Percentiles rank a stretch among this genome's conserved stretches.
These are phyloP conservation scores for Branchipolynoe longqiensis DNA, from an alignment of 2,888 invertebrate species.

Conservation along the genomic window DNA sequence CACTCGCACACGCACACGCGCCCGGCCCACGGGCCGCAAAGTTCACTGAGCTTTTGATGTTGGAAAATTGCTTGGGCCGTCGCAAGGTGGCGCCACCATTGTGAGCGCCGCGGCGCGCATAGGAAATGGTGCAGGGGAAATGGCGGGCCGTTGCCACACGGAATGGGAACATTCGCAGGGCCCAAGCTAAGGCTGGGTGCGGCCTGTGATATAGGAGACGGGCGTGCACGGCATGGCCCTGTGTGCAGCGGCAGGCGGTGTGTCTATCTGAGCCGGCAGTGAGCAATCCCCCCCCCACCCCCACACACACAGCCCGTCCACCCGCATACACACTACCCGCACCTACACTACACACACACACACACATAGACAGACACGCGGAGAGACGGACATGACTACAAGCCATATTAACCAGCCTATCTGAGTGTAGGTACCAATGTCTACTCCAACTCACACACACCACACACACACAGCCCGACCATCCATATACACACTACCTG, in stretches of 20 bases:
- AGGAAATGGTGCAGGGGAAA: not conserved
- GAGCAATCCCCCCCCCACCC: not conserved
- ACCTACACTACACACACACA: too few relatives aligned
- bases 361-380: too few relatives aligned
- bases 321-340: not conserved
- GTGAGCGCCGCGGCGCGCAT: not conserved
- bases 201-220: not conserved
- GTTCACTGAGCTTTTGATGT: slow-evolving; percentile 48
- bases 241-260: not conserved
- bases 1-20: not conserved
- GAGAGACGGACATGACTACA: too few relatives aligned
- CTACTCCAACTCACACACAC: too few relatives aligned
- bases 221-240: not conserved
- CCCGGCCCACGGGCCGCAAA: slow-evolving; percentile 11
- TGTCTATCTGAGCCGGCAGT: not conserved
- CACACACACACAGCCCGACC: too few relatives aligned
- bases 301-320: not conserved
- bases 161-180: not conserved
- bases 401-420: too few relatives aligned
- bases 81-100: not conserved
- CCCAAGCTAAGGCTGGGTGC: not conserved
- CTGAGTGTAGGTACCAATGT: too few relatives aligned
- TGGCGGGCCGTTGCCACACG: not conserved
- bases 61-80: slow-evolving; percentile 28
- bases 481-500: too few relatives aligned